Base-by-base conservation (phyloP, 2,797 vertebrate genomes). In the Bovichtus variegatus region DNA sequence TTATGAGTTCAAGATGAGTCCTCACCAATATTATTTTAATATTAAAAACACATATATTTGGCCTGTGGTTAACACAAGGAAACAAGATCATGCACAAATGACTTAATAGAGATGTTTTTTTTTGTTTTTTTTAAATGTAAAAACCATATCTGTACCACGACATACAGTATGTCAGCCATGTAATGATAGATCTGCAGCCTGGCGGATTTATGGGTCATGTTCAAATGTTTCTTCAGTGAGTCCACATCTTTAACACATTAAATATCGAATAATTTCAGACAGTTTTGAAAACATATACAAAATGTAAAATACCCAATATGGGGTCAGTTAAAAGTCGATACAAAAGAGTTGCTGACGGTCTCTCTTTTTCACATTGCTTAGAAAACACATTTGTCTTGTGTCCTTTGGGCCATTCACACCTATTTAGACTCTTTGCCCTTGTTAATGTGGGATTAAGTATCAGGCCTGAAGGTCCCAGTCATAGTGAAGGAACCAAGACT, bases 361-460 rank as follows among this genome's bases (percentile, higher is more conserved):
- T 57, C n/a, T 34, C 12, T 25, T 51, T 11, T 62, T 40, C 21
- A 36, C 9, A 53, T 60, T 66, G 65, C 58, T 60, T 60, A 43
- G 13, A 71, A 43, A 83, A 58, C 19, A 60, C 58, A 74, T 76
- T 64, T 74, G 40, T 21, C 46, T 51, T 40, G 23, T 51, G 40
- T 80, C 8, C 61, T 78, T n/a, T 61, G 21, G 65, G 43, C 53
- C 25, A 49, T 74, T 54, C 44, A 13, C 67, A 71, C 29, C 36
- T 63, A 25, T 55, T 69, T 58, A 41, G 34, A 66, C 29, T 55
- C 34, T 80, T 78, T 77, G 44, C n/a, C 41, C 63, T 54, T 27
- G 49, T 80, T 84, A 75, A 81, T 77, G 51, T 71, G 62, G 76
- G 61, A 86, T 78, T 54, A 64, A 69, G 44, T 67, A 60, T 75